Percentiles rank a stretch among this genome's conserved stretches.
phyloP scores from a whole-genome alignment of 1,140 invertebrate genomes.

The Penaeus indicus region DNA sequence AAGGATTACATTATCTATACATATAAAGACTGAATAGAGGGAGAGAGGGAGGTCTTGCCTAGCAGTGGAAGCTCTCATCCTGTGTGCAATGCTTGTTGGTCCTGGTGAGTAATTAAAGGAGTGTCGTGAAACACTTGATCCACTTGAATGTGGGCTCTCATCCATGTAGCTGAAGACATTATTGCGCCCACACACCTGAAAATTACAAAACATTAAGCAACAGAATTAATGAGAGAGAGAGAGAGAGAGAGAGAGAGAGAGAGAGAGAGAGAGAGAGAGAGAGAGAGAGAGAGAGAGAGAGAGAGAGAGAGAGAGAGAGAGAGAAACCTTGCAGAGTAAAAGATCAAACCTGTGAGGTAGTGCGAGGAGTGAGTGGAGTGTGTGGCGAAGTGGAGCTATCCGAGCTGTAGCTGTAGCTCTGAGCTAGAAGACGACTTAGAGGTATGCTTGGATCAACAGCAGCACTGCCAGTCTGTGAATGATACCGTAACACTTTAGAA shows the following conservation, averaged over 20 bases:
- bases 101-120: conserved; percentile 46
- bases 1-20: no score
- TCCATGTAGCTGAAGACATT: conserved; percentile 53
- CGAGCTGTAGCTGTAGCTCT: conserved; percentile 56
- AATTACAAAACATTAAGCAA: neutral
- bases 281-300: no score
- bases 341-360: conserved; percentile 40
- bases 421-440: conserved; percentile 51
- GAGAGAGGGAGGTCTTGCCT: neutral
- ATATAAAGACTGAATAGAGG: no score
- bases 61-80: conserved; percentile 41
- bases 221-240: no score
- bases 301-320: no score
- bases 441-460: conserved; percentile 36
- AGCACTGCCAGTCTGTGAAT: neutral
- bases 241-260: no score
- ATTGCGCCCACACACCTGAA: conserved; percentile 39
- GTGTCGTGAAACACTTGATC: conserved; percentile 33
- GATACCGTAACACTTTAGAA: neutral
- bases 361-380: conserved; percentile 44
- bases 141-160: conserved; percentile 50
- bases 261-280: no score
- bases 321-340: no score
- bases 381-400: conserved; percentile 49
- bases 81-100: conserved; percentile 10